Base-by-base conservation (phyloP, 2,888 invertebrate species). In the Parnassius glacialis region DNA sequence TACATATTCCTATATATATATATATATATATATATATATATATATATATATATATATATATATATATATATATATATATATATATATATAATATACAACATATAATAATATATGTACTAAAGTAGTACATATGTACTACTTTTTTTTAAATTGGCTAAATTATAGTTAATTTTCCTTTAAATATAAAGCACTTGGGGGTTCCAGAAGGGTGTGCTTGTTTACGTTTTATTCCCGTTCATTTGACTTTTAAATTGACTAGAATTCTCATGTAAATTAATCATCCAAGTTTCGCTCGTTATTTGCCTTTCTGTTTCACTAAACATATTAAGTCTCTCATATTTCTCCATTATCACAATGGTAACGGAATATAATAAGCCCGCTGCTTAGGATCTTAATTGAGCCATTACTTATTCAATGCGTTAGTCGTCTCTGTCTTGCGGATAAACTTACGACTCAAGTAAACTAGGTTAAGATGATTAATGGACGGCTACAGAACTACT, bases 391-490 rank as follows among this genome's bases (percentile, higher is more conserved):
- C 65, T 54, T 70, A 68, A 68, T 67, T 64, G 64, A 68, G 64
- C 63, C 64, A 68, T 70, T 64, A 70, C 63, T 67, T 66, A 68
- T 70, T 70, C 66, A 68, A 42, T 20, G 48, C 42, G 13, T 48
- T 48, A 48, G 56, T 63, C 59, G 62, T 59, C 53, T 60, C 56
- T 64, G 62, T 59, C 56, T 61, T 11, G 25, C n/a, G 9, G 57
- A 63, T 67, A 57, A 53, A 65, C 59, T 62, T 61, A 68, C 57
- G 55, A 59, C 51, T 48, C 64, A 67, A 68, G 64, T 42, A 61
- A 67, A 68, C 65, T 42, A 61, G 62, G 64, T 65, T 65, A 64
- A 57, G 50, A 63, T 63, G 61, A 63, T 51, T 13, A 51, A 64
- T 61, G 52, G n/a, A 12, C 10, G 25, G 11, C 3, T 2, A 11